Evolutionary conservation across 92 coral and sea anemone species (phyloP).

Genomic region (Palythoa grandiflora): DNA sequence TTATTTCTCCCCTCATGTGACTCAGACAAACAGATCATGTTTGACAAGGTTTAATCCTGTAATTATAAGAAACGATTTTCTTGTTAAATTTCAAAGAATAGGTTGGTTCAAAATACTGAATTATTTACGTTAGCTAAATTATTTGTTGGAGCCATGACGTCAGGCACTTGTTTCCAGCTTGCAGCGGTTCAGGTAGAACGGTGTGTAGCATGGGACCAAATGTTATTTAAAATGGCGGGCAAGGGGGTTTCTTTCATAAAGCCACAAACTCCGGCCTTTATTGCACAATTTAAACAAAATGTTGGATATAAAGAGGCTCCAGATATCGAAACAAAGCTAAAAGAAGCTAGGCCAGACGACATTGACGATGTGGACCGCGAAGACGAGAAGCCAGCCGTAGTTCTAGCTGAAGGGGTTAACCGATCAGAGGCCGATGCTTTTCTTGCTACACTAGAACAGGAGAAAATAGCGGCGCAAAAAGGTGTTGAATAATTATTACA

Average conservation of each 20-base stretch:
- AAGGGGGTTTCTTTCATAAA: conserved; percentile 68
- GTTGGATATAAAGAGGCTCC: conserved; percentile 90
- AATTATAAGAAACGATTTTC: too few relatives aligned
- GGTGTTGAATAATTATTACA: background rate
- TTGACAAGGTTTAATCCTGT: too few relatives aligned
- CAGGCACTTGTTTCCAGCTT: background rate
- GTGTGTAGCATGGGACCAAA: conserved; percentile 10
- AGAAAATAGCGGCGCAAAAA: conserved; percentile 52
- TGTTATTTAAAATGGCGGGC: conserved; percentile 82
- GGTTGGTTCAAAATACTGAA: too few relatives aligned
- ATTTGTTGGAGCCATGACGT: too few relatives aligned
- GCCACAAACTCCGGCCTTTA: conserved; percentile 91
- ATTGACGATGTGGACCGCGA: conserved; percentile 75
- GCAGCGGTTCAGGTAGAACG: background rate
- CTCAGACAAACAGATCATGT: too few relatives aligned
- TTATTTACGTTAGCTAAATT: background rate
- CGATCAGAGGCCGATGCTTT: conserved; percentile 23
- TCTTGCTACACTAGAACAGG: conserved; percentile 85
- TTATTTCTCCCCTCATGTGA: too few relatives aligned
- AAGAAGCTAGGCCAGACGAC: conserved; percentile 61
- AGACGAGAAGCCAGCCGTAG: conserved; percentile 89
- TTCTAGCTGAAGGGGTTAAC: conserved; percentile 75
- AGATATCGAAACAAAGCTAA: conserved; percentile 78
- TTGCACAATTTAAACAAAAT: conserved; percentile 83
- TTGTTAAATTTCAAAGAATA: too few relatives aligned